These are phyloP conservation scores for Micronycteris hirsuta DNA, from an alignment of 2,113 vertebrate species.

Conservation along the genomic window DNA sequence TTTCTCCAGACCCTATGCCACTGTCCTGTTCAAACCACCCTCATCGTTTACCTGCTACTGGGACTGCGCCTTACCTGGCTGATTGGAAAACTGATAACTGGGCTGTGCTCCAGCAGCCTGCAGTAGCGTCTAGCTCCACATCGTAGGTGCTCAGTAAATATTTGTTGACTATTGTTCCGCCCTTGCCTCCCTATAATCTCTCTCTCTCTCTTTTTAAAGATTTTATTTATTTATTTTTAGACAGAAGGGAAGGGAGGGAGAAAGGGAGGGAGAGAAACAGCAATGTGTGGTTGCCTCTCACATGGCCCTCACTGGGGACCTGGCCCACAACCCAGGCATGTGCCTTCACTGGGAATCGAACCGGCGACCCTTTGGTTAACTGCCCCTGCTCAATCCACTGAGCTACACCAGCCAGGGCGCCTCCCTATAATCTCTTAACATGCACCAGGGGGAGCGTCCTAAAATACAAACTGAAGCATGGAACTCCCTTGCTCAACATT, in stretches of 20 bases:
- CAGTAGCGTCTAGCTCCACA: too few relatives aligned
- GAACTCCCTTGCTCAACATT: background rate
- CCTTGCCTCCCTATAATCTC: background rate
- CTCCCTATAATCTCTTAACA: background rate
- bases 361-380: too few relatives aligned
- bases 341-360: too few relatives aligned
- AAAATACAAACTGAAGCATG: background rate
- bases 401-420: too few relatives aligned
- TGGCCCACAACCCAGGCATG: too few relatives aligned
- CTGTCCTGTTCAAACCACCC: background rate
- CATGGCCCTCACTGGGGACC: too few relatives aligned
- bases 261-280: too few relatives aligned
- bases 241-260: too few relatives aligned
- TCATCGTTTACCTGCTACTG: background rate
- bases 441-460: background rate
- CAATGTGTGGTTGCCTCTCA: too few relatives aligned
- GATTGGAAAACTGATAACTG: background rate
- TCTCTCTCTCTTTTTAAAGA: too few relatives aligned
- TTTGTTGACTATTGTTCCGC: background rate
- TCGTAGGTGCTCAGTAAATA: background rate
- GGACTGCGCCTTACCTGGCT: background rate
- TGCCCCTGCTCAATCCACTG: too few relatives aligned
- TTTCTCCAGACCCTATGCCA: background rate
- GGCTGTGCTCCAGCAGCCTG: background rate
- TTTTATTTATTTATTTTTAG: too few relatives aligned